Conservation (phyloP, 2,888 invertebrate species). For the Vesta saturnalis region DNA sequence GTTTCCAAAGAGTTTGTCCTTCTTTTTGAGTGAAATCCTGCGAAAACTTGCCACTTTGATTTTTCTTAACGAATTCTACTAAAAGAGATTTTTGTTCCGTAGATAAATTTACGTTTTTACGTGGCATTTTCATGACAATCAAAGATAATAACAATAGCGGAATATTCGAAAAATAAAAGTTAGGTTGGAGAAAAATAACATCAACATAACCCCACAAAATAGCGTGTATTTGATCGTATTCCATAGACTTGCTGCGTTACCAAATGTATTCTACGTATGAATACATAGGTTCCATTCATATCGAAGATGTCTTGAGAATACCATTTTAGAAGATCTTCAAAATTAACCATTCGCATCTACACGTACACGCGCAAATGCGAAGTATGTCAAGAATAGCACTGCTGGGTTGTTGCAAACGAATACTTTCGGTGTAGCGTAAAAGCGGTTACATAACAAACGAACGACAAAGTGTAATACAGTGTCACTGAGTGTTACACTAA, state of each 20-base stretch:
- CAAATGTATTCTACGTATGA: conserved; percentile 1
- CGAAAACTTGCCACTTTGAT: background rate
- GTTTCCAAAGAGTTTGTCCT: conserved; percentile 3
- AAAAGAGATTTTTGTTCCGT: conserved; percentile 1
- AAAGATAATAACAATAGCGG: background rate
- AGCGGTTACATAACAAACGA: too few species aligned
- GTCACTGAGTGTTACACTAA: too few species aligned
- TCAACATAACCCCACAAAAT: background rate
- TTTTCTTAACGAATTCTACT: background rate
- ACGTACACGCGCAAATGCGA: background rate
- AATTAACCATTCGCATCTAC: background rate
- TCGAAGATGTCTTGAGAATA: background rate
- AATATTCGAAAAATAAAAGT: background rate
- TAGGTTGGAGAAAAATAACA: background rate
- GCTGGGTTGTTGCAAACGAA: too few species aligned
- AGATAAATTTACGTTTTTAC: conserved; percentile 2
- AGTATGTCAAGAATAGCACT: background rate
- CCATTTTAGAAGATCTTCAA: background rate
- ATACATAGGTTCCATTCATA: background rate
- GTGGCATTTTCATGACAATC: background rate
- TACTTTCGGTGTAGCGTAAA: too few species aligned
- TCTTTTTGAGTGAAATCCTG: background rate
- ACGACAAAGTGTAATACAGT: too few species aligned
- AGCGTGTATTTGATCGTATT: background rate
- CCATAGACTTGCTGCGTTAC: background rate